Conservation (phyloP, 2,888 invertebrate genomes). For the Patella pellucida region DNA sequence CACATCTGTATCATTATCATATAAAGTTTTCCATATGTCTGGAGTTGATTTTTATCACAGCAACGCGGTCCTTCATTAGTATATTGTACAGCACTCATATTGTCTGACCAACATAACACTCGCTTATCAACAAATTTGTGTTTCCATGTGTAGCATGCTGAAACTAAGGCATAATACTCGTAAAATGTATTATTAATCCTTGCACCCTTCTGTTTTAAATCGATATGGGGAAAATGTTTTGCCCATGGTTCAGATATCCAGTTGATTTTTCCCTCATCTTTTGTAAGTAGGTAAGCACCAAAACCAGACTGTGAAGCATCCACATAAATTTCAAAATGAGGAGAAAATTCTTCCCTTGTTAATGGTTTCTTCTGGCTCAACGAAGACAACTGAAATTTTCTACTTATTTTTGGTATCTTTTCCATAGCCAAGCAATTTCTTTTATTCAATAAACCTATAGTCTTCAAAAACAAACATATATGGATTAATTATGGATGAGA, state of each 20-base stretch:
- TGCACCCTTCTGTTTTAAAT: not conserved
- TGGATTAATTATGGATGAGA: not conserved
- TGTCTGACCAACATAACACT: conserved; percentile 45
- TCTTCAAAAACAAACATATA: conserved; percentile 29
- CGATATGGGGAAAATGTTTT: conserved; percentile 19
- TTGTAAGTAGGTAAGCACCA: conserved; percentile 46
- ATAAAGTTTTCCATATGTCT: conserved; percentile 25
- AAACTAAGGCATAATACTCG: conserved; percentile 49
- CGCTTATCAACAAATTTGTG: conserved; percentile 46
- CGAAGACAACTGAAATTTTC: not conserved
- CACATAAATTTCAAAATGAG: conserved; percentile 45
- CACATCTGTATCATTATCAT: conserved; percentile 37
- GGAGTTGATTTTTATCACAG: not conserved
- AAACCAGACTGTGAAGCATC: conserved; percentile 47
- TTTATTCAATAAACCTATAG: conserved; percentile 28
- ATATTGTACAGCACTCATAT: conserved; percentile 28
- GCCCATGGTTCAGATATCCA: conserved; percentile 46
- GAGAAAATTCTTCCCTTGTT: conserved; percentile 24
- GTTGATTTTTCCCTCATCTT: conserved; percentile 29
- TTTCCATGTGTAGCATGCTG: conserved; percentile 53
- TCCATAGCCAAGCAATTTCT: conserved; percentile 24
- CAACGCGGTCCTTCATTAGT: conserved; percentile 37
- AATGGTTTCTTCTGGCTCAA: too few relatives aligned
- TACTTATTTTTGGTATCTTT: conserved; percentile 16
- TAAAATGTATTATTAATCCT: conserved; percentile 31